Evolutionary conservation across 2,888 invertebrate species (phyloP).

Genomic region (Augochlorella aurata): DNA sequence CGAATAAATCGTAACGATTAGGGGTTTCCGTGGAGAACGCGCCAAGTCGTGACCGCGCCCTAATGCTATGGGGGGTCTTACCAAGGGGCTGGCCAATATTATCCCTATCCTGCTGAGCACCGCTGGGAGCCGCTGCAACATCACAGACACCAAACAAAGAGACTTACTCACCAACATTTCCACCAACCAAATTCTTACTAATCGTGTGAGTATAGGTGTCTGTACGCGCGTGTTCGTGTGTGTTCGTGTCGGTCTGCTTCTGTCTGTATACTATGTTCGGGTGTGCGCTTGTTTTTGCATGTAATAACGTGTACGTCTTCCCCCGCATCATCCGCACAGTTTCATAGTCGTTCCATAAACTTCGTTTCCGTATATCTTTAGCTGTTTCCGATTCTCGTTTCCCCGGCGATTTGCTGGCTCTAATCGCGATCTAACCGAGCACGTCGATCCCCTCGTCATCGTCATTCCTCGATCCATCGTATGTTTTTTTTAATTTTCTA

Average conservation of each 20-base stretch:
- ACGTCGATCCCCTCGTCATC: background rate
- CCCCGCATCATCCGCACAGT: background rate
- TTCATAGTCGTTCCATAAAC: background rate
- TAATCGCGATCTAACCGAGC: background rate
- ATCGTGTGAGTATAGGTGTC: conserved; percentile 60
- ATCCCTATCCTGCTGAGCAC: conserved; percentile 98
- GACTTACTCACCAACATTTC: conserved; percentile 81
- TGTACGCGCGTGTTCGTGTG: background rate
- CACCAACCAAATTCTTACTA: conserved; percentile 79
- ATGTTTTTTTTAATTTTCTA: background rate
- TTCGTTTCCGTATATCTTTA: background rate
- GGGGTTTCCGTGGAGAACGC: conserved; percentile 49
- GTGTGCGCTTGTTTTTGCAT: background rate
- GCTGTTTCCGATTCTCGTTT: background rate
- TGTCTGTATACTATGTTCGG: no score
- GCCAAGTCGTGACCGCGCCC: conserved; percentile 70
- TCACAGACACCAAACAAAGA: conserved; percentile 82
- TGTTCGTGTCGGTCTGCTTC: no score
- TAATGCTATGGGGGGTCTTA: conserved; percentile 85
- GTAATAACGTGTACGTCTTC: conserved; percentile 54
- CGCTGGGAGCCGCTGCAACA: conserved; percentile 95
- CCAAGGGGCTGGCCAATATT: conserved; percentile 97
- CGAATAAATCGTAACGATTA: background rate
- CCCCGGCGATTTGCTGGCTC: background rate
- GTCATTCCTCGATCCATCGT: background rate